Evolutionary conservation across 2,113 vertebrate genomes (phyloP).

Genomic region (Psilopsiagon aymara): DNA sequence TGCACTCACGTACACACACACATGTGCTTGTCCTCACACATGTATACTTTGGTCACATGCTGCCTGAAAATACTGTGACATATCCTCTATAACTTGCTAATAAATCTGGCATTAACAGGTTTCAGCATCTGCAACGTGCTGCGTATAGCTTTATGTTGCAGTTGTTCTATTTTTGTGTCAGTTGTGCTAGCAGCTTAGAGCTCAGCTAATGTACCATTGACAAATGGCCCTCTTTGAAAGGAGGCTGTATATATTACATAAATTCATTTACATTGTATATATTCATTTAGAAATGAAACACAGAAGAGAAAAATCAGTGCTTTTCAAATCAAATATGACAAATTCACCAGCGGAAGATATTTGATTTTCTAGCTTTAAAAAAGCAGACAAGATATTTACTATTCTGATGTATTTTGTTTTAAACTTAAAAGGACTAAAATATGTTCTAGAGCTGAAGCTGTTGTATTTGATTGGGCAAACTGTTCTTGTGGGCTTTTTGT

Average conservation of each 20-base stretch:
- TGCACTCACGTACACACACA: rapidly evolving
- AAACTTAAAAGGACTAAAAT: constrained; percentile 13
- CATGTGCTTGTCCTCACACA: rapidly evolving
- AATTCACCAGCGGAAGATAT: constrained; percentile 44
- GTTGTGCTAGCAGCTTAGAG: constrained; percentile 39
- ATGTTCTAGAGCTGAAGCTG: constrained; percentile 26
- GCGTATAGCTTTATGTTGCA: constrained; percentile 14
- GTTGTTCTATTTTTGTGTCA: constrained; percentile 50
- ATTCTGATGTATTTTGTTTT: constrained; percentile 29
- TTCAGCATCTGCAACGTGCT: background rate
- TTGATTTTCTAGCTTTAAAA: constrained; percentile 44
- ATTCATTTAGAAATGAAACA: constrained; percentile 54
- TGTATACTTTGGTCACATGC: background rate
- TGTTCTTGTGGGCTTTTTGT: background rate
- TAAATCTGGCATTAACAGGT: background rate
- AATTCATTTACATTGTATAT: constrained; percentile 61
- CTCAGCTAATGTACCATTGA: constrained; percentile 48
- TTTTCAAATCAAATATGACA: constrained; percentile 60
- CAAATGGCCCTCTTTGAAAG: constrained; percentile 43
- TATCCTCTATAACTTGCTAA: background rate
- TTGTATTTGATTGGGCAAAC: constrained; percentile 41
- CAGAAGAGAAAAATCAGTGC: constrained; percentile 54
- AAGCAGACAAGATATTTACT: constrained; percentile 34
- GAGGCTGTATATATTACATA: constrained; percentile 46
- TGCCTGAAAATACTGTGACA: background rate